Conservation (phyloP, 2,113 vertebrate species). For the Mobula hypostoma region DNA sequence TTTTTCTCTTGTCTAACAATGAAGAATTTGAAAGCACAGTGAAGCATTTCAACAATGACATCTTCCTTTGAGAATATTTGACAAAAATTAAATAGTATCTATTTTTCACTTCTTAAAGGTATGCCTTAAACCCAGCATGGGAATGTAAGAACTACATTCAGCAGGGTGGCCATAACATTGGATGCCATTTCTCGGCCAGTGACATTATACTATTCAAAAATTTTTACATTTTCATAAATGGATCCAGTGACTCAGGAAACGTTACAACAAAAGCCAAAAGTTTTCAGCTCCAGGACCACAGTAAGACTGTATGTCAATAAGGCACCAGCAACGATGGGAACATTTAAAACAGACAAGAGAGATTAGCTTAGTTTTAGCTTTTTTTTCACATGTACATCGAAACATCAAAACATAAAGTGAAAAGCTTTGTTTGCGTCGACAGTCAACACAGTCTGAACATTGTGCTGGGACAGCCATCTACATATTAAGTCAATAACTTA, state of each 20-base stretch:
- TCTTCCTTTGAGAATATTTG: not conserved
- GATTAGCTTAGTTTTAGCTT: too few species aligned
- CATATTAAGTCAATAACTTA: too few species aligned
- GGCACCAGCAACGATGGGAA: not conserved
- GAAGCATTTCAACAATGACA: not conserved
- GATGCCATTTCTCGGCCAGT: constrained; percentile 50
- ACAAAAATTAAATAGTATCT: not conserved
- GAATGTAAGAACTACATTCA: constrained; percentile 60
- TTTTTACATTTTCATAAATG: constrained; percentile 47
- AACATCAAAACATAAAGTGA: too few species aligned
- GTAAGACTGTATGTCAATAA: constrained; percentile 37
- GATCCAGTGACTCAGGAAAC: not conserved
- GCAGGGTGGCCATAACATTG: constrained; percentile 43
- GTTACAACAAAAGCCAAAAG: constrained; percentile 28
- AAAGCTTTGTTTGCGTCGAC: too few species aligned
- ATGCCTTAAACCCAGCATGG: not conserved
- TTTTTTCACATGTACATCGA: too few species aligned
- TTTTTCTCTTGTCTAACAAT: not conserved
- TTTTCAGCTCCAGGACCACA: constrained; percentile 54
- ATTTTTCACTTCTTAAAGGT: constrained; percentile 42
- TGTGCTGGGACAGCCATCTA: too few species aligned
- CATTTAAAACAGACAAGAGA: not conserved
- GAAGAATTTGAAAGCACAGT: not conserved
- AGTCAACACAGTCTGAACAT: too few species aligned
- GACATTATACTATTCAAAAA: constrained; percentile 44